A percentile compares a stretch with the other conserved stretches of the same genome.
Evolutionary conservation across 2,113 vertebrate species (phyloP).

Genomic region (Sceloporus tristichus): DNA sequence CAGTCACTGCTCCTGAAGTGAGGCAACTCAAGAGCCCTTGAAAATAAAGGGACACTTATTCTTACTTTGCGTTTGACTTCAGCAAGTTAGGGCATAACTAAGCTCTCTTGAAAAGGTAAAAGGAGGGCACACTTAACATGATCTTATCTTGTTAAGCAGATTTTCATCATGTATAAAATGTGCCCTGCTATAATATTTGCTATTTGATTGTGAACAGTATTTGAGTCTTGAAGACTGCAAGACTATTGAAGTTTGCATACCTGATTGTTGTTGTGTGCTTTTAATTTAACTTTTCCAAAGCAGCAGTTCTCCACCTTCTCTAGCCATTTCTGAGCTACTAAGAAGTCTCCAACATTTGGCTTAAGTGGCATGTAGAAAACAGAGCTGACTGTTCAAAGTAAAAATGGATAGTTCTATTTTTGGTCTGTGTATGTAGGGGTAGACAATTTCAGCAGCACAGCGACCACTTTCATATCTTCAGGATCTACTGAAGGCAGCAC

Average conservation of each 20-base stretch:
- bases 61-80: not conserved
- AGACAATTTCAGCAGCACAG: not conserved
- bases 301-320: not conserved
- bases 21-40: not conserved
- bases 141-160: not conserved
- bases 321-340: not conserved
- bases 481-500: too few relatives aligned
- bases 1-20: not conserved
- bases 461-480: not conserved
- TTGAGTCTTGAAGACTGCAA: not conserved
- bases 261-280: not conserved
- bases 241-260: too few relatives aligned
- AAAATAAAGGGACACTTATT: not conserved
- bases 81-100: not conserved
- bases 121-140: not conserved
- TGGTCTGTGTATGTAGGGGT: not conserved
- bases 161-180: not conserved
- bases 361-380: not conserved
- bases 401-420: not conserved
- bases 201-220: not conserved
- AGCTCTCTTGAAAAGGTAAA: not conserved
- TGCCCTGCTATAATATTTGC: not conserved
- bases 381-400: not conserved
- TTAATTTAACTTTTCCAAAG: too few relatives aligned
- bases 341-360: not conserved